These are phyloP conservation scores for Diachrysia chrysitis DNA, from an alignment of 2,888 invertebrate genomes.

Conservation along the genomic window DNA sequence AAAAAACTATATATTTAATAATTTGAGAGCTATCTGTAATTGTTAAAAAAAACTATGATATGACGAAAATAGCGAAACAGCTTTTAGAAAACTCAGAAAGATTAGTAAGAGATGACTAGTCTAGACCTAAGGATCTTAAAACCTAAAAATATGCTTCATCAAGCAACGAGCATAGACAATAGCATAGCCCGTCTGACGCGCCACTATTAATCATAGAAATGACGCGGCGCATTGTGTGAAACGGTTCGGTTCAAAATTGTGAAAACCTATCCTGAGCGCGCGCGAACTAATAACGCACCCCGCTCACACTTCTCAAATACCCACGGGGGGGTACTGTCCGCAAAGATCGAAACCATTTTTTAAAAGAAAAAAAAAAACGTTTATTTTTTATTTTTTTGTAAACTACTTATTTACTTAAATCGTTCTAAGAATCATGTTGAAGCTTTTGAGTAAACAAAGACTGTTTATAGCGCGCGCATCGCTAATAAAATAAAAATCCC, in stretches of 20 bases:
- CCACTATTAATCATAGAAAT: slow-evolving; percentile 88
- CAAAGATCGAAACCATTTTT: slow-evolving; percentile 56
- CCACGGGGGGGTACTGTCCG: slow-evolving; percentile 77
- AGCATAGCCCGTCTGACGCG: slow-evolving; percentile 61
- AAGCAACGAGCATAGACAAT: slow-evolving; percentile 47
- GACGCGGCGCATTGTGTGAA: slow-evolving; percentile 82
- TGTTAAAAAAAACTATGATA: too few relatives aligned
- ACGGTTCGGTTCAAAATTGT: slow-evolving; percentile 85
- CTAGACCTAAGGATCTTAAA: slow-evolving; percentile 15
- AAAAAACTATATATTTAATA: too few relatives aligned
- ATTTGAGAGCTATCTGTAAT: too few relatives aligned
- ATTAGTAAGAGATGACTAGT: too few relatives aligned
- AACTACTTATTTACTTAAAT: background rate
- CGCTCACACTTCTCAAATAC: slow-evolving; percentile 83
- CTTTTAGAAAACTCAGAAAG: too few relatives aligned
- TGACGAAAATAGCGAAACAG: too few relatives aligned
- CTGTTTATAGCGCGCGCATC: too few relatives aligned
- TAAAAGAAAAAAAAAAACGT: background rate
- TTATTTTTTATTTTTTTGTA: background rate
- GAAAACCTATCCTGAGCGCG: slow-evolving; percentile 85
- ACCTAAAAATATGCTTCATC: slow-evolving; percentile 42
- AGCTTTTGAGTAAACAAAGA: too few relatives aligned
- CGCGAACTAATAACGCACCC: slow-evolving; percentile 83
- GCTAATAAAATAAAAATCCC: too few relatives aligned
- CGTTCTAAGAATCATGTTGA: too few relatives aligned